Base-by-base conservation (phyloP, 2,888 invertebrate genomes). In the Lordiphosa fenestrarum region DNA sequence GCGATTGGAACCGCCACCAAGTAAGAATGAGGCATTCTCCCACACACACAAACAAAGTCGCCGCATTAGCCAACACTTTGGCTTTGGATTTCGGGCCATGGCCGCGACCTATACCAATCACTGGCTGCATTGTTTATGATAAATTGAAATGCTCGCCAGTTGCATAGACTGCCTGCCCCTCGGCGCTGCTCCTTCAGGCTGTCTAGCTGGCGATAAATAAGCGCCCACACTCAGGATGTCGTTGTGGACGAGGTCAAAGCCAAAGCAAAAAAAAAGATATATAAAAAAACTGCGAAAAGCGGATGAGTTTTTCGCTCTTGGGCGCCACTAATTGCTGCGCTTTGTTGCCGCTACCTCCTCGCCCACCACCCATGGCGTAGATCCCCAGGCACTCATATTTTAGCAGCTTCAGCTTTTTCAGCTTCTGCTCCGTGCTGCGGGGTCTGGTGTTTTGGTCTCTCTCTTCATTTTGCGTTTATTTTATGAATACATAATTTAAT, bases 91-190 rank as follows among this genome's bases (percentile, higher is more conserved):
- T 38, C 35, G 25, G 56, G 68, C 56, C 71, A 71, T 59, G 73
- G 75, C 54, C 82, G 41, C 66, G 71, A 73, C 75, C 82, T 75
- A 71, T 69, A 59, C 73, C 75, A 78, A 78, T 78, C 77, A 78
- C 53, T 12, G 56, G 33, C 52, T 44, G 52, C 71, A 82, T 78
- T 78, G 82, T 78, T 78, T 78, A 73, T 78, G 66, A 78, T 75
- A 69, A 71, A 73, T 70, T 59, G 73, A 69, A 75, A 67, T 62
- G 42, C 62, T 74, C 68, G 70, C 60, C 60, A 69, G 61, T 47
- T 60, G 68, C 74, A 68, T 19, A 33, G 40, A 39, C 44, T 21
- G 25, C 13, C 13, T 6, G 30, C 30, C 9, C 30, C 30, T 9
- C 30, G 2, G 7, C 30, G 30, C 4, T 23, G 23, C 30, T 30